phyloP scores from a whole-genome alignment of 2,797 vertebrate species.

The Microcaecilia unicolor region DNA sequence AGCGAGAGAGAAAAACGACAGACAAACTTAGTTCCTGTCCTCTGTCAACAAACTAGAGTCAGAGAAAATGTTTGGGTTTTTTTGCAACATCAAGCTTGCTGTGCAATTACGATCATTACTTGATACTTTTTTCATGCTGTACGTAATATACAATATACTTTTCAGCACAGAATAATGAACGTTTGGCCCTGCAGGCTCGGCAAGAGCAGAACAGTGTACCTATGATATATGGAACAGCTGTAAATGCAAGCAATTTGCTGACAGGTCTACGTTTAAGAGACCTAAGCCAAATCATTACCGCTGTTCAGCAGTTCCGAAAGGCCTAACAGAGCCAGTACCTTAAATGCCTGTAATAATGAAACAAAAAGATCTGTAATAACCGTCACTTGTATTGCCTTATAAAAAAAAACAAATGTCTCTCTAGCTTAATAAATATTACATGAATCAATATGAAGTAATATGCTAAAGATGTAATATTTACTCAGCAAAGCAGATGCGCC shows the following conservation, averaged over 20 bases:
- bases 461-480: constrained; percentile 58
- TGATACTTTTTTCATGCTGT: too few relatives aligned
- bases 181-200: too few relatives aligned
- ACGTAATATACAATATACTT: too few relatives aligned
- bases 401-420: constrained; percentile 16
- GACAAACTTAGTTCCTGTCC: constrained; percentile 6
- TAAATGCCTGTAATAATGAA: background rate
- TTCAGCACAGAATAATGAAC: too few relatives aligned
- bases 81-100: too few relatives aligned
- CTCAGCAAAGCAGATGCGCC: constrained; percentile 52
- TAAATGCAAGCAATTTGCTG: too few relatives aligned
- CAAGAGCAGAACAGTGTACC: too few relatives aligned
- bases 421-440: constrained; percentile 46
- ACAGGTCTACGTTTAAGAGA: too few relatives aligned
- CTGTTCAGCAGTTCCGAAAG: constrained; percentile 14
- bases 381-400: constrained; percentile 27
- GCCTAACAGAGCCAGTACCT: constrained; percentile 18
- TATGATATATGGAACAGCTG: too few relatives aligned
- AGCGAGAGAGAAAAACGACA: constrained; percentile 18
- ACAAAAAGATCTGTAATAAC: constrained; percentile 15
- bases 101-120: too few relatives aligned
- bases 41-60: too few relatives aligned
- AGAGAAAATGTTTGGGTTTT: too few relatives aligned
- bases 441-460: constrained; percentile 37
- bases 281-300: constrained; percentile 20